Conservation (phyloP, 2,888 invertebrate genomes). For the Morinoia aosen region DNA sequence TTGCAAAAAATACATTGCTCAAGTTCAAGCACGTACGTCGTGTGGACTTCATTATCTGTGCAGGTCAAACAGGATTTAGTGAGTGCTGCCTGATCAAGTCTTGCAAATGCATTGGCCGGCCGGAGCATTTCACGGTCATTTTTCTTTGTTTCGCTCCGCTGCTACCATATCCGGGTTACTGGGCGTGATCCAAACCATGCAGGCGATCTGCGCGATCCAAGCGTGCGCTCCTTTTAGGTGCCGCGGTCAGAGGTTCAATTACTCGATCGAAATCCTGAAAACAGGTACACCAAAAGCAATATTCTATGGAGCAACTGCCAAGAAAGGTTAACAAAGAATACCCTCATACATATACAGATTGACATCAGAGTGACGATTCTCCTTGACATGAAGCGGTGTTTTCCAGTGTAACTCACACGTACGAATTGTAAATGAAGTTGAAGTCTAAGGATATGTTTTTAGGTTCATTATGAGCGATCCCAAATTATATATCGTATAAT, state of each 20-base stretch:
- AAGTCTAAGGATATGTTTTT: too few species aligned
- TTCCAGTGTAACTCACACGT: too few species aligned
- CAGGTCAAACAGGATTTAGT: background rate
- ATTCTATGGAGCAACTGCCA: background rate
- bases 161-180: conserved; percentile 17
- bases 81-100: background rate
- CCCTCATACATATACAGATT: background rate
- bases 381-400: too few species aligned
- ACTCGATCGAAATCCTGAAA: background rate
- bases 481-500: too few species aligned
- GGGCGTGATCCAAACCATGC: background rate
- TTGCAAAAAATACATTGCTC: background rate
- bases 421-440: too few species aligned
- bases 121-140: background rate
- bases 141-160: background rate
- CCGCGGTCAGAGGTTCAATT: background rate
- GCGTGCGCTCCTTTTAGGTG: background rate
- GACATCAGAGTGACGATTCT: background rate
- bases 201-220: background rate
- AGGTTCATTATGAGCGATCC: too few species aligned
- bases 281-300: background rate
- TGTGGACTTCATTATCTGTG: background rate
- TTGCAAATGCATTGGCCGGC: background rate
- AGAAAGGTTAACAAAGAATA: background rate
- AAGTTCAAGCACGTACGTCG: background rate